Base-by-base conservation (phyloP, 1,140 invertebrate species). In the Papilio polytes region DNA sequence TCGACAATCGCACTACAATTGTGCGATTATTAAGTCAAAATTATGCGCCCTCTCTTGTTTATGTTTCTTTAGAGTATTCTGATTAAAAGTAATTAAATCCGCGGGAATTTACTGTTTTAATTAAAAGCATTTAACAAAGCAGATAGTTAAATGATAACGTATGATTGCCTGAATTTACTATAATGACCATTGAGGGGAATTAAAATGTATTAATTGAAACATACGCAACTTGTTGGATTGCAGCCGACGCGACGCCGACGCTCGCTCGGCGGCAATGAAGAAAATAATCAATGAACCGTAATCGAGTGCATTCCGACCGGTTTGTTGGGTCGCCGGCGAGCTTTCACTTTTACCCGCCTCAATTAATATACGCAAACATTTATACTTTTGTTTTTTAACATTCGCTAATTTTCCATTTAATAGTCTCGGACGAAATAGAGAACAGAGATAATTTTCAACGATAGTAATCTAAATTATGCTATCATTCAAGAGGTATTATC, bases 271-370 rank as follows among this genome's bases (percentile, higher is more conserved):
- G 53, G 78, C 84, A 85, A 85, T 85, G 82, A 88, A 85, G 83
- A 88, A 86, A 89, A 89, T 84, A 82, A 85, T 85, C 82, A 83
- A 87, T 89, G 87, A 88, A 86, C 85, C 83, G 84, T 85, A 85
- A 89, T 81, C 83, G 83, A 85, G 85, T 83, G 82, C 84, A 81
- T 84, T 80, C 84, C 81, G 80, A 84, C 81, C 86, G 85, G 87
- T 86, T 89, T 82, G 82, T 83, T 85, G 83, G 80, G 82, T 83
- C 82, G 82, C 80, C 82, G 79, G 63, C 74, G 63, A 82, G 83
- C 87, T 90, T 90, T 90, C 88, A 88, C 85, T 90, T 90, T 90
- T 88, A 84, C 80, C n/a, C n/a, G n/a, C n/a, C 81, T 74, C 72
- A 80, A 76, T 83, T 85, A 82, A 81, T 80, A 78, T 74, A 85